Percentiles rank a stretch among this genome's conserved stretches.
These are phyloP conservation scores for Cylas formicarius DNA, from an alignment of 1,140 invertebrate genomes.

Conservation along the genomic window DNA sequence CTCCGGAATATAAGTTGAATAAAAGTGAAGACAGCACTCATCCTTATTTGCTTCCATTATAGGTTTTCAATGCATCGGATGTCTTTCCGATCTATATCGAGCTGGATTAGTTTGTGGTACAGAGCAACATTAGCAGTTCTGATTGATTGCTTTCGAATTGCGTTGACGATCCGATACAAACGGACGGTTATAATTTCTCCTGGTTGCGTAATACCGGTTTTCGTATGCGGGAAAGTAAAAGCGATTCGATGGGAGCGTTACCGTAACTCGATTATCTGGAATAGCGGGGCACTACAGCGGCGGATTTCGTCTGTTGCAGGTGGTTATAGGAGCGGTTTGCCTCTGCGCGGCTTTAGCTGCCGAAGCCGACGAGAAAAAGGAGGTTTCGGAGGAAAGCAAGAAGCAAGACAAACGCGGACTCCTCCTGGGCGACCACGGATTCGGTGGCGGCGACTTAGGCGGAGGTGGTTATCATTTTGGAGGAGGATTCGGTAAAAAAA, in stretches of 20 bases:
- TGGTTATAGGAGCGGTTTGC: constrained; percentile 37
- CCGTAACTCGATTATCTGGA: too few species aligned
- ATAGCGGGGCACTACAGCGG: too few species aligned
- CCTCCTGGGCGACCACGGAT: constrained; percentile 35
- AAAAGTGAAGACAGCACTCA: too few species aligned
- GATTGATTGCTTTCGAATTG: too few species aligned
- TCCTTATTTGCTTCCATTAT: too few species aligned
- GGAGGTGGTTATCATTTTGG: constrained; percentile 33
- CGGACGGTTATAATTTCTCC: constrained; percentile 1
- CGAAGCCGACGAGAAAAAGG: constrained; percentile 29
- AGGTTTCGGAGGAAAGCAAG: constrained; percentile 36
- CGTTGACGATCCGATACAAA: too few species aligned
- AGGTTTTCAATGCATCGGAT: too few species aligned
- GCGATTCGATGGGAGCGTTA: too few species aligned
- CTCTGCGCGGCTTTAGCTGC: constrained; percentile 39
- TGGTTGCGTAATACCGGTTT: neutral
- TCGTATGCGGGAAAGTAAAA: neutral
- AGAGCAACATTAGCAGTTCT: too few species aligned
- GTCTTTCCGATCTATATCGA: too few species aligned
- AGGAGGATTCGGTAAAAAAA: constrained; percentile 12
- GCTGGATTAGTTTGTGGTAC: too few species aligned
- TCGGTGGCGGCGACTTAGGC: constrained; percentile 19
- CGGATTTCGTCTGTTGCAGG: constrained; percentile 36
- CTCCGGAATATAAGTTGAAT: too few species aligned
- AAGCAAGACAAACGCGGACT: constrained; percentile 44